Evolutionary conservation across 2,113 vertebrate genomes (phyloP), one percentile per base, ranked within the genome.

Genomic region (Scolopax mira): DNA sequence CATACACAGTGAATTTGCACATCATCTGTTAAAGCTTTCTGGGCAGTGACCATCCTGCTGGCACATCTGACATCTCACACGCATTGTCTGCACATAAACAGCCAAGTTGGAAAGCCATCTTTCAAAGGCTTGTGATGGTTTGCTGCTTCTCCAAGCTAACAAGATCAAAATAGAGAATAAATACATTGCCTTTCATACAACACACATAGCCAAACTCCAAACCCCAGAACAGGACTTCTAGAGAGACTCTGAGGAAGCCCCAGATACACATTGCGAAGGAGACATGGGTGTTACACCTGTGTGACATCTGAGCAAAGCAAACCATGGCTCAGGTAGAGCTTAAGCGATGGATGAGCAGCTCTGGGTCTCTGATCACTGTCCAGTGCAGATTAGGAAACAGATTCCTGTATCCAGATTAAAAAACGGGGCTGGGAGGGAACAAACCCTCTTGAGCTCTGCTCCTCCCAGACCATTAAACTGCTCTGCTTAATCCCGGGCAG

Each of bases 241-340:
- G 60, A 66, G 51, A 54, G 35, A n/a, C 42, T 30, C 42, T 2
- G 2, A 31, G 72, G 31, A 88, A 66, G 74, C 28, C 75, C 30
- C 46, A 69, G 81, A 33, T 18, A 37, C 39, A 18, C 1, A 0
- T 2, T 48, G n/a, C 23, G 61, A 31, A 57, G 51, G 51, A 35
- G n/a, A n/a, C 37, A 41, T 0, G 0, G 57, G 11, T 1, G 5
- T 28, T 10, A 11, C 18, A 19, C 23, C 35, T 13, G 11, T 4
- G 2, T 1, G 33, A 44, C 39, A 22, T 4, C 39, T 6, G 31
- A 88, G 41, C 33, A 41, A 42, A 55, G 39, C 1, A 2, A 80
- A 21, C 30, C 12, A 8, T 6, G 21, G 71, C 37, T 54, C 52
- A 3, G 8, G 48, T 9, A 51, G n/a, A 73, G 64, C 33, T 24